These are phyloP conservation scores for Acholoe squamosa DNA, from an alignment of 2,888 invertebrate species.

Conservation along the genomic window DNA sequence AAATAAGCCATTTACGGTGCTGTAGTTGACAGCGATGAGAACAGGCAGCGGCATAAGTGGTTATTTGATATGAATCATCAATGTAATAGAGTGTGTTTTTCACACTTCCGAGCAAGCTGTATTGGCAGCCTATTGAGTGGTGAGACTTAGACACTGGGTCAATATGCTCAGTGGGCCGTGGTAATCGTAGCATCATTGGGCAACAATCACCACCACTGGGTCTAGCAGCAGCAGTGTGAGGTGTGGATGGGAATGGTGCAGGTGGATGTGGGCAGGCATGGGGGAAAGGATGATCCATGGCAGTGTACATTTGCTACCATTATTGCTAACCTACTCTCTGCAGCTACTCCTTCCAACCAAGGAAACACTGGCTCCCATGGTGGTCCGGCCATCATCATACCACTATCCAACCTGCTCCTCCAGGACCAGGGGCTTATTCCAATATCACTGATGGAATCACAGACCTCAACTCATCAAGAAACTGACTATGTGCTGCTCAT, in stretches of 20 bases:
- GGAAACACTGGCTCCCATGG: background rate
- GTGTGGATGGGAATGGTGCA: background rate
- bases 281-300: background rate
- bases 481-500: no score
- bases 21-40: conserved; percentile 27
- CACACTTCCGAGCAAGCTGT: conserved; percentile 47
- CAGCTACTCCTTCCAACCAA: background rate
- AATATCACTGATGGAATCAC: no score
- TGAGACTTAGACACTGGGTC: background rate
- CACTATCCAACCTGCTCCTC: no score
- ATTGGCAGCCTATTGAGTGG: conserved; percentile 44
- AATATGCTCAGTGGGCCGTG: conserved; percentile 30
- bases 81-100: conserved; percentile 58
- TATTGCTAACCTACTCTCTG: no score
- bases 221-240: background rate
- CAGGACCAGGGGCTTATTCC: no score
- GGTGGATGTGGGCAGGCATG: background rate
- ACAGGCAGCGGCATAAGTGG: conserved; percentile 29
- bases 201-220: conserved; percentile 27
- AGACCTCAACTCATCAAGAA: no score
- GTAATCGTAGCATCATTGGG: conserved; percentile 49
- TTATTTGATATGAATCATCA: conserved; percentile 58
- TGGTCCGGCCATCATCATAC: background rate
- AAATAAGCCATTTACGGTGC: conserved; percentile 53
- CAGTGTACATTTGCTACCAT: no score